Conservation (phyloP, 2,113 vertebrate species). For the Labeo rohita region DNA sequence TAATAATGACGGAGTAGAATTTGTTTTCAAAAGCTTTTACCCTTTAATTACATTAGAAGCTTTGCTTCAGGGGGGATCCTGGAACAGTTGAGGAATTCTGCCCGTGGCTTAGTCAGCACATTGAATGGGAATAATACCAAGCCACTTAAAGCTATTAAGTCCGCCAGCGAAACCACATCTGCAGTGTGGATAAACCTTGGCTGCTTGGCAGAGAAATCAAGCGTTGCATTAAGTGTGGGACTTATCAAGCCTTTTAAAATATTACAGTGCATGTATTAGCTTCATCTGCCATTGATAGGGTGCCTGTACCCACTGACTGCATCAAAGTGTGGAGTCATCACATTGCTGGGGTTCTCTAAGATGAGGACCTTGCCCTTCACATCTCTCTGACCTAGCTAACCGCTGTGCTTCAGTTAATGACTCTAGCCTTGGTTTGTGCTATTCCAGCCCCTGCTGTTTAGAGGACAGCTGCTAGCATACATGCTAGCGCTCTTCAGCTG, state of each 20-base stretch:
- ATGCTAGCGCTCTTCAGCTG: slow-evolving; percentile 1
- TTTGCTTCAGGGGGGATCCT: slow-evolving; percentile 41
- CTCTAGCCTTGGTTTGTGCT: slow-evolving; percentile 13
- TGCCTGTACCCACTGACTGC: slow-evolving; percentile 36
- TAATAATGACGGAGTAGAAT: slow-evolving; percentile 45
- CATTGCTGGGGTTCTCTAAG: neutral
- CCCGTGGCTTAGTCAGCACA: slow-evolving; percentile 61
- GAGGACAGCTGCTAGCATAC: slow-evolving; percentile 15
- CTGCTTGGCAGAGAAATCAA: slow-evolving; percentile 32
- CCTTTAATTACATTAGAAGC: slow-evolving; percentile 62
- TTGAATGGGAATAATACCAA: slow-evolving; percentile 44
- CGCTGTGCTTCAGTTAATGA: slow-evolving; percentile 25
- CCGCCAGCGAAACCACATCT: slow-evolving; percentile 33
- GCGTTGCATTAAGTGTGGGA: slow-evolving; percentile 48
- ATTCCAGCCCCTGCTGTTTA: slow-evolving; percentile 37
- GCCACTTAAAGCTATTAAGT: slow-evolving; percentile 57
- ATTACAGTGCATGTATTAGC: slow-evolving; percentile 57
- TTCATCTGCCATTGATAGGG: slow-evolving; percentile 55
- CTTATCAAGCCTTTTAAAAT: slow-evolving; percentile 61
- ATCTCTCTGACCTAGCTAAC: slow-evolving; percentile 42
- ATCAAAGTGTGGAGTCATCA: slow-evolving; percentile 53
- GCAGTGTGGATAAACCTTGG: slow-evolving; percentile 38
- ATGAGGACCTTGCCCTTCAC: slow-evolving; percentile 36
- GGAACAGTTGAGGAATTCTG: slow-evolving; percentile 52
- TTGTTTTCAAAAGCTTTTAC: slow-evolving; percentile 55